A percentile compares a stretch with the other conserved stretches of the same genome.
Conservation (phyloP, 2,888 invertebrate genomes). For the Dasysyrphus tricinctus region DNA sequence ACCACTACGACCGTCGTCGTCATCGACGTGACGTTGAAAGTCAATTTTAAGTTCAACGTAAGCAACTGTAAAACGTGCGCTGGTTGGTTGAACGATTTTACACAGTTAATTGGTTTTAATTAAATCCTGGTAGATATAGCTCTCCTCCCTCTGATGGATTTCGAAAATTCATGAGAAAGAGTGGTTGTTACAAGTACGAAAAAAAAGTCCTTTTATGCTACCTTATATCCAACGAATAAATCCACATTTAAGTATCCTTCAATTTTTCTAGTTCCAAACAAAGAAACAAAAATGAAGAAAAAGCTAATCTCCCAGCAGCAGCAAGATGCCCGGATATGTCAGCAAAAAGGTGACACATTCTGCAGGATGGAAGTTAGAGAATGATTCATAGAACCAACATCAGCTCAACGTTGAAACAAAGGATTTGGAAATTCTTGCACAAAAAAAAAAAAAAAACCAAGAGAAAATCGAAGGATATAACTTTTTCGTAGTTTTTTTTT, state of each 20-base stretch:
- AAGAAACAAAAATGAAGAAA: background rate
- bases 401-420: conserved; percentile 38
- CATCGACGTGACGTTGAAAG: conserved; percentile 25
- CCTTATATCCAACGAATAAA: conserved; percentile 29
- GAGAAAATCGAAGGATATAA: conserved; percentile 52
- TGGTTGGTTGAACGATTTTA: conserved; percentile 44
- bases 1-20: background rate
- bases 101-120: conserved; percentile 63
- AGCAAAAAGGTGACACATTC: background rate
- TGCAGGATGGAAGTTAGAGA: background rate
- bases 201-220: conserved; percentile 3
- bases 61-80: background rate
- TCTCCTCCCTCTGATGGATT: background rate
- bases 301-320: background rate
- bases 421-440: conserved; percentile 18
- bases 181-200: background rate
- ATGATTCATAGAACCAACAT: conserved; percentile 14
- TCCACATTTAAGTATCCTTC: conserved; percentile 65
- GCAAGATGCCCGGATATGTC: background rate
- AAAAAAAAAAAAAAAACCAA: background rate
- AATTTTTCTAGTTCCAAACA: conserved; percentile 50
- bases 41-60: conserved; percentile 38
- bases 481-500: conserved; percentile 52
- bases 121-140: conserved; percentile 55
- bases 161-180: background rate